Conservation (phyloP, 2,797 vertebrate species). For the Pseudochirops cupreus region DNA sequence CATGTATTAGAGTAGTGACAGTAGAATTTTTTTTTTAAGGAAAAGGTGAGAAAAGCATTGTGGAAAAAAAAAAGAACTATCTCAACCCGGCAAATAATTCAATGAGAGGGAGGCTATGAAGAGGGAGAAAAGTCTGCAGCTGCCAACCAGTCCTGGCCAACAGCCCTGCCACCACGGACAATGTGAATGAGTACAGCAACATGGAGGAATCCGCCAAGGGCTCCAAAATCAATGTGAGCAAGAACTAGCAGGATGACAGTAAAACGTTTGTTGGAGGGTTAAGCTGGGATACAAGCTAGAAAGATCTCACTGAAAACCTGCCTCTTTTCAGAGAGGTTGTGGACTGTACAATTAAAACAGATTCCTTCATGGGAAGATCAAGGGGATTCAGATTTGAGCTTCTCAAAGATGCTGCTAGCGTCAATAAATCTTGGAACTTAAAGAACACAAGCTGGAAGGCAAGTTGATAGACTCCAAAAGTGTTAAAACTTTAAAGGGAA, state of each 20-base stretch:
- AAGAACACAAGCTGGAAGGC: conserved; percentile 82
- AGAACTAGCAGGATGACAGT: conserved; percentile 89
- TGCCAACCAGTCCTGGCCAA: background rate
- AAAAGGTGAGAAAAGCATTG: background rate
- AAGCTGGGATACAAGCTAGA: conserved; percentile 92
- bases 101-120: background rate
- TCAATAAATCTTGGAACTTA: conserved; percentile 77
- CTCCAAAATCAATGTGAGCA: conserved; percentile 84
- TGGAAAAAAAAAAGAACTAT: background rate
- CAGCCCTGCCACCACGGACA: conserved; percentile 64
- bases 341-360: background rate
- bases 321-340: conserved; percentile 34
- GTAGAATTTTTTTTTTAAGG: background rate
- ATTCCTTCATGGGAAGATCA: background rate
- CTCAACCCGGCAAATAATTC: background rate
- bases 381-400: conserved; percentile 88
- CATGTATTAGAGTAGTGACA: background rate
- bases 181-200: conserved; percentile 76
- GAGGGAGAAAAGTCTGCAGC: background rate
- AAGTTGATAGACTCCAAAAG: conserved; percentile 90
- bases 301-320: conserved; percentile 89
- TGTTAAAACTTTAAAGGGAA: conserved; percentile 89
- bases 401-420: conserved; percentile 89
- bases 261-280: conserved; percentile 91
- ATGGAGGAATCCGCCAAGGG: conserved; percentile 82